Percentiles rank a stretch among this genome's conserved stretches.
Conservation (phyloP, 2,113 vertebrate genomes). For the Thalassoma bifasciatum region DNA sequence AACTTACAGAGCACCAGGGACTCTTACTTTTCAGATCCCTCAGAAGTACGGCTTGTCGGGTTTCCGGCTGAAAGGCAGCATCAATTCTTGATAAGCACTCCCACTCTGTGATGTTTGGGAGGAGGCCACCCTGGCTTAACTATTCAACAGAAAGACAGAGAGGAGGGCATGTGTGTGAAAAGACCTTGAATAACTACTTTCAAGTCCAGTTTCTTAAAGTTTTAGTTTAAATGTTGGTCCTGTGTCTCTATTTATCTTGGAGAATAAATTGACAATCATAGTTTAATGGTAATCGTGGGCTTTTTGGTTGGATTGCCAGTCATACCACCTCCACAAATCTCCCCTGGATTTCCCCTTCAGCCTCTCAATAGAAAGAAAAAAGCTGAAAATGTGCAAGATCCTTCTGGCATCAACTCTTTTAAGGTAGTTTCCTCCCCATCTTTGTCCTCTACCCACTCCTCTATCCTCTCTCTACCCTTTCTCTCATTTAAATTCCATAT, state of each 20-base stretch:
- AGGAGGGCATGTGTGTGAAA: conserved; percentile 13
- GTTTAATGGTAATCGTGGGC: too few relatives aligned
- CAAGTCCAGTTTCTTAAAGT: too few relatives aligned
- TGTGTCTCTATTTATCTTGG: too few relatives aligned
- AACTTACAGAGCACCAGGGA: conserved; percentile 28
- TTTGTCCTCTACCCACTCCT: not conserved
- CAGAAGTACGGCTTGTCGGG: conserved; percentile 53
- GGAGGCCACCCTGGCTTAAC: conserved; percentile 34
- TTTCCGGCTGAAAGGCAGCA: conserved; percentile 56
- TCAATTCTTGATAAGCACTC: conserved; percentile 69
- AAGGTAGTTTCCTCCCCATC: not conserved
- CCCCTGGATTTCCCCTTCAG: too few relatives aligned
- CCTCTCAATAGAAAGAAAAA: not conserved
- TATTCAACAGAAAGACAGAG: conserved; percentile 32
- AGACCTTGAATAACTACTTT: not conserved
- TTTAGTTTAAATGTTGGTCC: too few relatives aligned
- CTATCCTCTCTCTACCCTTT: not conserved
- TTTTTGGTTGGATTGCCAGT: too few relatives aligned
- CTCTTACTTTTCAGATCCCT: conserved; percentile 35
- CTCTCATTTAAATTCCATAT: conserved; percentile 3
- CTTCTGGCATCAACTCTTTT: not conserved
- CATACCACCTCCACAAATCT: too few relatives aligned
- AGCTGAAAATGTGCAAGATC: not conserved
- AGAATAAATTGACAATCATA: too few relatives aligned
- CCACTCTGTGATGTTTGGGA: conserved; percentile 41